Conservation (phyloP, 2,888 invertebrate genomes). For the Trypoxylon attenuatum region DNA sequence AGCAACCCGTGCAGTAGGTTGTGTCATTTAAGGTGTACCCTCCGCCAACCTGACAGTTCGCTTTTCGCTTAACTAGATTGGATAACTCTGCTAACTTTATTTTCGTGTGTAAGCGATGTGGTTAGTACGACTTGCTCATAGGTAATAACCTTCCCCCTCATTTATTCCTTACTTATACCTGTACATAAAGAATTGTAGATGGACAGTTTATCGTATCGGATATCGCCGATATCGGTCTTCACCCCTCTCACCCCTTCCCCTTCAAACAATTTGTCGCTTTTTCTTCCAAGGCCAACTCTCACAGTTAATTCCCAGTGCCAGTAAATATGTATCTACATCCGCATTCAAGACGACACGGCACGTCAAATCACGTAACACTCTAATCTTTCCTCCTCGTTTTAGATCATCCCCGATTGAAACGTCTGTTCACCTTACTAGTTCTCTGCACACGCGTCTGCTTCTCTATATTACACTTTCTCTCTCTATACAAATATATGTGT, state of each 20-base stretch:
- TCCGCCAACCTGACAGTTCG: constrained; percentile 65
- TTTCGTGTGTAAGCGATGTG: constrained; percentile 66
- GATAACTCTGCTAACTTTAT: constrained; percentile 70
- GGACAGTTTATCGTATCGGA: background rate
- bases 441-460: constrained; percentile 9
- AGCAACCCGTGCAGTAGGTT: constrained; percentile 71
- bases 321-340: too few species aligned
- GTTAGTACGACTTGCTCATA: constrained; percentile 63
- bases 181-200: constrained; percentile 6
- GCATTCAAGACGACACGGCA: too few species aligned
- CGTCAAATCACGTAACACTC: too few species aligned
- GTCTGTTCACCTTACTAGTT: background rate
- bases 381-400: too few species aligned
- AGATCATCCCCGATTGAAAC: too few species aligned
- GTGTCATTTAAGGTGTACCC: constrained; percentile 70
- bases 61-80: constrained; percentile 69
- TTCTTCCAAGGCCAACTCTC: too few species aligned
- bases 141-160: constrained; percentile 51
- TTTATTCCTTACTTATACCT: constrained; percentile 10
- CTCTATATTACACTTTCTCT: constrained; percentile 4
- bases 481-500: constrained; percentile 11
- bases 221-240: background rate
- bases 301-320: too few species aligned
- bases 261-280: too few species aligned
- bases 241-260: background rate